A percentile compares a stretch with the other conserved stretches of the same genome.
phyloP scores from a whole-genome alignment of 2,888 invertebrate genomes.

The Cephus sareptanus region DNA sequence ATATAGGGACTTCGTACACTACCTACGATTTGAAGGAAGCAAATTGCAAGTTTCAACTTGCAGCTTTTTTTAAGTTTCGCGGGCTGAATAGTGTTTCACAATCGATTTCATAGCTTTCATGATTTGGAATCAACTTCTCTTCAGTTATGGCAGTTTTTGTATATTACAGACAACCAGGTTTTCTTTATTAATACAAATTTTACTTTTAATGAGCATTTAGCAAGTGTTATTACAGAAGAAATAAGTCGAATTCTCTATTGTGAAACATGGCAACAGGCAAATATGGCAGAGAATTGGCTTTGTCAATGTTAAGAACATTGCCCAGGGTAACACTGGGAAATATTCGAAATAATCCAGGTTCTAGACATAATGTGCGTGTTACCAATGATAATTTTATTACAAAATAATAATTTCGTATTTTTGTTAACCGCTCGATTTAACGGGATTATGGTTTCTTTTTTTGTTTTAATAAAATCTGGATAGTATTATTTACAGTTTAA shows the following conservation, averaged over 20 bases:
- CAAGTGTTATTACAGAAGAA: neutral
- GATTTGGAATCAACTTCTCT: neutral
- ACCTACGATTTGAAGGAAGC: no score
- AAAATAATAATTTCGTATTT: conserved; percentile 7
- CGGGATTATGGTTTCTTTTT: neutral
- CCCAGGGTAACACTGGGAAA: conserved; percentile 82
- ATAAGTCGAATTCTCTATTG: neutral
- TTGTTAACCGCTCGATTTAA: conserved; percentile 16
- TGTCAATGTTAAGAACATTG: conserved; percentile 78
- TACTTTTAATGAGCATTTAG: neutral
- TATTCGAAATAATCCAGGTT: conserved; percentile 80
- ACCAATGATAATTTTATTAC: conserved; percentile 9
- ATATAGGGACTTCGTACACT: no score
- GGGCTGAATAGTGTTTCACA: neutral
- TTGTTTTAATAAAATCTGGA: conserved; percentile 16
- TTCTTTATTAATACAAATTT: neutral
- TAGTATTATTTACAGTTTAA: conserved; percentile 12
- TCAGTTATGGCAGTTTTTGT: neutral
- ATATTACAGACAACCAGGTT: neutral
- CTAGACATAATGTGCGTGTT: conserved; percentile 71
- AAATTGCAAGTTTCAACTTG: no score
- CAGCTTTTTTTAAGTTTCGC: neutral
- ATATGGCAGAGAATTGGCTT: conserved; percentile 80
- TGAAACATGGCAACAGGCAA: neutral
- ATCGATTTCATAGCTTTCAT: neutral